Evolutionary conservation across 1,140 invertebrate species (phyloP).

Genomic region (Cydia pomonella): DNA sequence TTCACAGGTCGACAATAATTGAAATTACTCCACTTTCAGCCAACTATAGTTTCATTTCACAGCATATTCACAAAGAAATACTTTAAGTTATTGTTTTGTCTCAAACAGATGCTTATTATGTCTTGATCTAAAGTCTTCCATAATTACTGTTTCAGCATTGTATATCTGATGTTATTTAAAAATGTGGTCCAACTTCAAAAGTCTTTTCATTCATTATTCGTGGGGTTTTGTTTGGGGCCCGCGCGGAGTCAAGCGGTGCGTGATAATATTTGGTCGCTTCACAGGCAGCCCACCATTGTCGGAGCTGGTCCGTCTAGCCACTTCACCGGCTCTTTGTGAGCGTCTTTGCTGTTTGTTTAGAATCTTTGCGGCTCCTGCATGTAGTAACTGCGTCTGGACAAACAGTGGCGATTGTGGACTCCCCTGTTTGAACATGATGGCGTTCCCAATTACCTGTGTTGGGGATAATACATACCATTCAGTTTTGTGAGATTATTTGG

Average conservation of each 20-base stretch:
- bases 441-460: constrained; percentile 31
- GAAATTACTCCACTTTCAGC: neutral
- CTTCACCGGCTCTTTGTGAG: constrained; percentile 68
- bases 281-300: constrained; percentile 64
- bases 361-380: constrained; percentile 69
- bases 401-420: constrained; percentile 19
- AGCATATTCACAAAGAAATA: neutral
- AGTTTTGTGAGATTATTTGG: constrained; percentile 9
- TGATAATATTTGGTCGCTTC: constrained; percentile 76
- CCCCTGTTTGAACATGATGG: constrained; percentile 27
- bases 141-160: neutral
- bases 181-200: constrained; percentile 4
- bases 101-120: neutral
- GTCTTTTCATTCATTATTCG: constrained; percentile 28
- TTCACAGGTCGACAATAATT: neutral
- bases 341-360: constrained; percentile 72
- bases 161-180: neutral
- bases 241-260: constrained; percentile 57
- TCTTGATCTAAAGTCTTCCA: constrained; percentile 1
- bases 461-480: constrained; percentile 8
- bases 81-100: neutral
- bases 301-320: constrained; percentile 60
- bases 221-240: constrained; percentile 52
- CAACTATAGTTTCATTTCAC: neutral
- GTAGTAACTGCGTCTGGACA: constrained; percentile 40